A percentile compares a stretch with the other conserved stretches of the same genome.
Evolutionary conservation across 2,113 vertebrate genomes (phyloP).

Genomic region (Amazona guildingii): DNA sequence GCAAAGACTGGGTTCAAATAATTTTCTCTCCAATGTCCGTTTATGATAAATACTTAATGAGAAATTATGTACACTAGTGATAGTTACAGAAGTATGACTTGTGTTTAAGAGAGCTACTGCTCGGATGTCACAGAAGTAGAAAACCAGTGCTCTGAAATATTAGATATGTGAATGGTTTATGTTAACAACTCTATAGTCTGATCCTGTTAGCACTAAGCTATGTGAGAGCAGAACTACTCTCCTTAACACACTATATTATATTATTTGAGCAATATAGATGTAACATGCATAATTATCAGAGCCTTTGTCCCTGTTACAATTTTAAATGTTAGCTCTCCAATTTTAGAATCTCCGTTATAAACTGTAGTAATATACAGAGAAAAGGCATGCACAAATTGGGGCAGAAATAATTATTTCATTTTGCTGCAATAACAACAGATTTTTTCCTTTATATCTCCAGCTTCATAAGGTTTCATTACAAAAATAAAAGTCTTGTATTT

Average conservation of each 20-base stretch:
- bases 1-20: not conserved
- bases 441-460: not conserved
- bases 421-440: conserved; percentile 16
- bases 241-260: not conserved
- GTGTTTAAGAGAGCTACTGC: conserved; percentile 78
- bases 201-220: not conserved
- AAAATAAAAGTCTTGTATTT: not conserved
- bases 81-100: conserved; percentile 73
- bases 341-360: not conserved
- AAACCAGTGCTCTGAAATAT: conserved; percentile 21
- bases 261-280: not conserved
- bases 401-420: not conserved
- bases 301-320: not conserved
- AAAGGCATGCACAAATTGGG: not conserved
- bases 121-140: conserved; percentile 81
- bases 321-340: not conserved
- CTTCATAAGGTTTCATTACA: not conserved
- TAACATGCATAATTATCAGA: not conserved
- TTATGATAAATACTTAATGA: conserved; percentile 83
- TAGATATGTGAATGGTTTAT: not conserved
- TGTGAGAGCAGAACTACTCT: not conserved
- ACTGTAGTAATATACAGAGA: not conserved
- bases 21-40: conserved; percentile 68
- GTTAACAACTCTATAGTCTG: not conserved
- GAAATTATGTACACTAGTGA: conserved; percentile 78